Evolutionary conservation across 2,113 vertebrate genomes (phyloP), one percentile per base, ranked within the genome.

Genomic region (Corythornis vintsioides): DNA sequence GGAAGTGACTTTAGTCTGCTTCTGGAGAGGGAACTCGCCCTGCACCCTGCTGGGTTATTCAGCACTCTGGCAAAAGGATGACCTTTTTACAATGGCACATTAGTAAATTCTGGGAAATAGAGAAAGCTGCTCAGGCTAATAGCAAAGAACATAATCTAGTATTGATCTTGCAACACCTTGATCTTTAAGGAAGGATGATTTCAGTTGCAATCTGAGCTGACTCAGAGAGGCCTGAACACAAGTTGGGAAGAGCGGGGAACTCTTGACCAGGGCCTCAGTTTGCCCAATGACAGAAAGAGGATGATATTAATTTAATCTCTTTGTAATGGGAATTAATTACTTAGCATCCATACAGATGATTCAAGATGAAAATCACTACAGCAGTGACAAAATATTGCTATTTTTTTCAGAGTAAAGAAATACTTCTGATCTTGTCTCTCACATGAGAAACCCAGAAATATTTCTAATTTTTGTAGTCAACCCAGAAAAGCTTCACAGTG

Each of bases 91-190:
- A 81, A 45, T 1, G 7, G 57, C 64, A 75, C 88, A 57, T 92
- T 28, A 72, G 48, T 40, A 81, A 90, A 0, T 82, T 92, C 90
- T 92, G 86, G 76, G 88, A 84, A 92, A 93, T 1, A 86, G 69
- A 78, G 93, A 93, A 89, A 59, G 63, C 90, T 65, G 31, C 77
- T 89, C 57, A 84, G 70, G 66, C 77, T 90, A 93, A 90, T 63
- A 92, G 74, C 66, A 65, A 94, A 93, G 79, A 95, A 95, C 87
- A 87, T 91, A 73, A 94, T 84, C 80, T 90, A 20, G 60, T 90
- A 92, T 92, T 66, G 86, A 95, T 95, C 80, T 82, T 61, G 35
- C 77, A 87, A 84, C 73, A 72, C 80, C 77, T 94, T 72, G 66
- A 69, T 84, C 74, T 83, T 92, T 55, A 95, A 89, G 67, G 42